Base-by-base conservation (phyloP, 2,888 invertebrate species). In the Ophioninae sp. region DNA sequence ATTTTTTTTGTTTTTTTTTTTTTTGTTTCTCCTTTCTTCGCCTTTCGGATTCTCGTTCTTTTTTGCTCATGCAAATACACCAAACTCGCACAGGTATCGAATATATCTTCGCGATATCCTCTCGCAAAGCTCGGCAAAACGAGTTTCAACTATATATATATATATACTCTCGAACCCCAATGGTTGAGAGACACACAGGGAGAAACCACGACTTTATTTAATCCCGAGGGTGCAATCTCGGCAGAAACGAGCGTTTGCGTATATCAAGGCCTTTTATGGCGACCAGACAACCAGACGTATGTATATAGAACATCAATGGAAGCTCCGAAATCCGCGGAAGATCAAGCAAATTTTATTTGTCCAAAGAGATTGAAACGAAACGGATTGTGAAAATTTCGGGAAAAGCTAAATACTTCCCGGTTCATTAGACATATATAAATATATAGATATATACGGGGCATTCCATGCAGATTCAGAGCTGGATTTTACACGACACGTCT, bases 331-430 rank as follows among this genome's bases (percentile, higher is more conserved):
- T 70, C 62, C 75, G 23, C 37, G 10, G 70, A 67, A 77, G 79
- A 75, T 83, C 74, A 39, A 62, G 75, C 75, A 76, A 79, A 83
- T 83, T 83, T 83, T 83, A 83, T 79, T 83, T 61, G 75, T 67
- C 61, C 44, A 72, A 76, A 75, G 39, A 76, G 75, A 79, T 76
- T 72, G 76, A 50, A 21, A n/a, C 59, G 59, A 57, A 10, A n/a
- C 70, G 79, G 44, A 79, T 72, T 76, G 30, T 6, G 56, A 57
- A 13, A 56, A 67, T 72, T 17, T 50, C 17, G 20, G 20, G 17
- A 20, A 10, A 37, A 50, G n/a, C 13, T 20, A 44, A 44, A 56
- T 30, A 61, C 69, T 62, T 61, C 30, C 13, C 8, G 61, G 23
- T 30, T 67, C 67, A 75, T 76, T 67, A 76, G 20, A 57, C 30